phyloP scores from a whole-genome alignment of 2,888 invertebrate species.

The Chrysopilus asiliformis region DNA sequence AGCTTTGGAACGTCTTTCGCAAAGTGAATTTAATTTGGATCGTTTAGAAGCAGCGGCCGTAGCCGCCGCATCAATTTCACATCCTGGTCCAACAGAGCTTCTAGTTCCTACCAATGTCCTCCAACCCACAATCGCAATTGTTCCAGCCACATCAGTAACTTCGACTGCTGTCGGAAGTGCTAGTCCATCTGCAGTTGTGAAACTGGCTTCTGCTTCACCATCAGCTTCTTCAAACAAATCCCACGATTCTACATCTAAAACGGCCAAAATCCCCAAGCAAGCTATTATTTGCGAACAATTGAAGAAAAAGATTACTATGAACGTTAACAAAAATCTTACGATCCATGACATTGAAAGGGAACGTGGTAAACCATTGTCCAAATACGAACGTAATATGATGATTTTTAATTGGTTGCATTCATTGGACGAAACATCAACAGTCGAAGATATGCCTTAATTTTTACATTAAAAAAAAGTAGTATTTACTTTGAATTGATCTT shows the following conservation, averaged over 20 bases:
- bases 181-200: neutral
- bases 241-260: neutral
- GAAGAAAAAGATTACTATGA: conserved; percentile 15
- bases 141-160: no score
- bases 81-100: conserved; percentile 17
- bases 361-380: conserved; percentile 70
- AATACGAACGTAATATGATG: conserved; percentile 88
- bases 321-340: conserved; percentile 41
- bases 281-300: conserved; percentile 12
- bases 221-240: neutral
- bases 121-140: no score
- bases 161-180: neutral
- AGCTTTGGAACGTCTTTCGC: conserved; percentile 65
- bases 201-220: no score
- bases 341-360: conserved; percentile 69
- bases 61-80: conserved; percentile 32
- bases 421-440: conserved; percentile 53
- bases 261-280: conserved; percentile 19
- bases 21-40: conserved; percentile 74
- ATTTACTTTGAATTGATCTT: no score
- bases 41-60: conserved; percentile 49
- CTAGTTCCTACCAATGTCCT: conserved; percentile 16
- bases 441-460: conserved; percentile 29
- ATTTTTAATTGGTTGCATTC: conserved; percentile 91
- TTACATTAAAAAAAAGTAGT: no score